Base-by-base conservation (phyloP, 2,888 invertebrate genomes). In the Diaphora mendica region DNA sequence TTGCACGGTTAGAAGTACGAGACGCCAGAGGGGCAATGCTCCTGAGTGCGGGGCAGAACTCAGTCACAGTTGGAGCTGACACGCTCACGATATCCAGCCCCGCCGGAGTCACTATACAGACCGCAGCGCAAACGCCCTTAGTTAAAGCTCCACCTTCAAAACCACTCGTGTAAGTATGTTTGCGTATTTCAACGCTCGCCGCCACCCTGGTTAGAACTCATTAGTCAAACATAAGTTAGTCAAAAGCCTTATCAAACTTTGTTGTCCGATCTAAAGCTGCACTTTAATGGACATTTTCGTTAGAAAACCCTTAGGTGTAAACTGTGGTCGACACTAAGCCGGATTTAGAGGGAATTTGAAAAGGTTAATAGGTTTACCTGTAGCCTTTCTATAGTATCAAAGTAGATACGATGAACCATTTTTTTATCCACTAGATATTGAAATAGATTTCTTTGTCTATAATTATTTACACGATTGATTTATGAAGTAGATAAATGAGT, bases 61-160 rank as follows among this genome's bases (percentile, higher is more conserved):
- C 97, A 87, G 98, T 99, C 74, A 97, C 97, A 68, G 97, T 99
- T 71, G 98, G 98, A 4, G 98, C 98, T 20, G 97, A 98, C 82
- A 97, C 97, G 71, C 96, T 99, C 77, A 96, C 97, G 82, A 97
- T 98, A 80, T 97, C 97, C 87, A 98, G 98, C 73, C 97, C 98
- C 75, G 98, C 98, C 35, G 99, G 99, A 55, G 98, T 97, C 76
- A 97, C 97, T 81, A 97, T 99, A 90, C 97, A 97, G 84, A 98
- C 98, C 67, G 98, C 98, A 73, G 97, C 98, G 70, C 99, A 99
- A 93, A 98, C 99, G 72, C 97, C 98, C 2, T 95, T 98, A 79
- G 97, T 99, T 73, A 96, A 97, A 86, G 98, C 98, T 11, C 98
- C 98, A 83, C 97, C 98, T 35, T 97, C 98, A 51, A 97, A 98